Conservation (phyloP, 2,888 invertebrate genomes). For the Eremobia ochroleuca region DNA sequence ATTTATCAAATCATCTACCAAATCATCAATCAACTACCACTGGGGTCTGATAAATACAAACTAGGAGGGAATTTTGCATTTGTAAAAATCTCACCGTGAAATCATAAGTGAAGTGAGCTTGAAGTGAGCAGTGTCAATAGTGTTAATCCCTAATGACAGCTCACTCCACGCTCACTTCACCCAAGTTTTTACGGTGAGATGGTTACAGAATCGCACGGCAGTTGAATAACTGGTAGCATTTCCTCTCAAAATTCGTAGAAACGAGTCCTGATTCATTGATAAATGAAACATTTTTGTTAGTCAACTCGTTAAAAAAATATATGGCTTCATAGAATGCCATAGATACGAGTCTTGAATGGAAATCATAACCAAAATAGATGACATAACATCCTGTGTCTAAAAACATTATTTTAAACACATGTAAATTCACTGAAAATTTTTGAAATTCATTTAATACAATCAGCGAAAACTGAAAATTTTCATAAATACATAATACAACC, state of each 20-base stretch:
- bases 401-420: conserved; percentile 29
- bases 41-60: not conserved
- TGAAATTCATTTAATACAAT: conserved; percentile 12
- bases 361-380: not conserved
- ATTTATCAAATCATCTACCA: not conserved
- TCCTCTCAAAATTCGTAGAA: not conserved
- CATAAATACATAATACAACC: conserved; percentile 12
- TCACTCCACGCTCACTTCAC: too few relatives aligned
- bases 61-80: not conserved
- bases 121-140: too few relatives aligned
- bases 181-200: too few relatives aligned
- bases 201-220: too few relatives aligned
- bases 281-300: not conserved
- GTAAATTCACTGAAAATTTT: not conserved
- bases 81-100: too few relatives aligned
- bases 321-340: not conserved
- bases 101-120: too few relatives aligned
- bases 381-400: conserved; percentile 14
- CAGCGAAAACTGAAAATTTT: conserved; percentile 20
- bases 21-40: too few relatives aligned
- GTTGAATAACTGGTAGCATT: not conserved
- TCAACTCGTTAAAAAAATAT: not conserved
- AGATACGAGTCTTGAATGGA: not conserved
- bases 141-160: too few relatives aligned
- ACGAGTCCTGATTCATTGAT: not conserved